Conservation (phyloP, 2,797 vertebrate genomes). For the Tadarida brasiliensis region DNA sequence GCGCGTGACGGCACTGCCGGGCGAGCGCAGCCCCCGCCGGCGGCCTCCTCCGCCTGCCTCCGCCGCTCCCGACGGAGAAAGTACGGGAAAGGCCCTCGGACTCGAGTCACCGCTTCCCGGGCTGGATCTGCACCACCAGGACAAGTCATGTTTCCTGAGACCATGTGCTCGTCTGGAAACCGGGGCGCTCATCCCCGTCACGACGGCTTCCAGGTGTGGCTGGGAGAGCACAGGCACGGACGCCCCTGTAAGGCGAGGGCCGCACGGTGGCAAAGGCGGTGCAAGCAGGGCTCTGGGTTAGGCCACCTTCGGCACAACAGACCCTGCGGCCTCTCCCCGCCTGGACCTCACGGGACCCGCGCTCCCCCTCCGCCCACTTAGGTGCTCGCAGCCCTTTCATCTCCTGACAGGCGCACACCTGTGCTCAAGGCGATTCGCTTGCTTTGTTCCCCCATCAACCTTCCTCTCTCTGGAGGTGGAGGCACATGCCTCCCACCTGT, state of each 20-base stretch:
- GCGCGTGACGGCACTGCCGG: background rate
- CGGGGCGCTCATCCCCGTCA: background rate
- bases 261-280: background rate
- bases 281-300: background rate
- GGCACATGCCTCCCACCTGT: background rate
- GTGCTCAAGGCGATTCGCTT: background rate
- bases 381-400: background rate
- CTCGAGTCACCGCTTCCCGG: background rate
- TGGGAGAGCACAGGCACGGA: background rate
- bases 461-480: background rate
- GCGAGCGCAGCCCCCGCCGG: no score
- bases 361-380: accelerated
- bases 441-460: background rate
- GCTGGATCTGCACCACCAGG: background rate
- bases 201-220: background rate
- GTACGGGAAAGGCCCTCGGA: background rate
- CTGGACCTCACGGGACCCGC: no score
- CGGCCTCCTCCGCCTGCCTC: background rate
- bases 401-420: background rate
- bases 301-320: background rate
- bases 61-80: background rate
- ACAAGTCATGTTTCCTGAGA: background rate
- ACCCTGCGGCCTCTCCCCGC: background rate
- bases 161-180: background rate
- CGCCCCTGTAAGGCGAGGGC: background rate